Conservation (phyloP, 2,888 invertebrate genomes). For the Standfussiana lucernea region DNA sequence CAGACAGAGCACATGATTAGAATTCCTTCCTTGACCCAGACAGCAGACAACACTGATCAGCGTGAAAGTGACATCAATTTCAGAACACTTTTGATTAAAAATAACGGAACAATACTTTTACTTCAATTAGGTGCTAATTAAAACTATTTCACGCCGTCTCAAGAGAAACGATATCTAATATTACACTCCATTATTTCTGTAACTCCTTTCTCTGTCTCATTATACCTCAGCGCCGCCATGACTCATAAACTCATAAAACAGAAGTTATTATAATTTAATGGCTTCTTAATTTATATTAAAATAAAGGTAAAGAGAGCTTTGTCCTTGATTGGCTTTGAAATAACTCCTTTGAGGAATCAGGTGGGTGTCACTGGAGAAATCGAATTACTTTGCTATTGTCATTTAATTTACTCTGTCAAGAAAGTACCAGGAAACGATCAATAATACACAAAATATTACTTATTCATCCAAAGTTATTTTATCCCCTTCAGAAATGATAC, state of each 20-base stretch:
- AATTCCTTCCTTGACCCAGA: background rate
- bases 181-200: conserved; percentile 27
- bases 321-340: conserved; percentile 32
- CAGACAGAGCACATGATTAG: background rate
- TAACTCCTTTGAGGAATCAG: conserved; percentile 27
- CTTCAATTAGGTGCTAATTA: conserved; percentile 38
- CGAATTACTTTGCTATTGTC: conserved; percentile 21
- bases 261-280: conserved; percentile 34
- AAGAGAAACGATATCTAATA: conserved; percentile 28
- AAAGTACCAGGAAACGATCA: too few species aligned
- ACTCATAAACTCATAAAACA: conserved; percentile 16
- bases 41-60: background rate
- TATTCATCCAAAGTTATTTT: too few species aligned
- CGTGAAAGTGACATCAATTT: conserved; percentile 37
- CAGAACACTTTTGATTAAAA: conserved; percentile 23
- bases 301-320: conserved; percentile 34
- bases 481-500: too few species aligned
- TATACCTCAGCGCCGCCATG: background rate
- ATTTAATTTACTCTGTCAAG: too few species aligned
- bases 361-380: conserved; percentile 28
- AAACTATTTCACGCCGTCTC: conserved; percentile 36
- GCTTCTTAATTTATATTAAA: conserved; percentile 40
- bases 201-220: background rate
- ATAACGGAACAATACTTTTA: conserved; percentile 40
- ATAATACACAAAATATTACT: too few species aligned